These are phyloP conservation scores for Bettongia penicillata DNA, from an alignment of 2,113 vertebrate species.

Conservation along the genomic window DNA sequence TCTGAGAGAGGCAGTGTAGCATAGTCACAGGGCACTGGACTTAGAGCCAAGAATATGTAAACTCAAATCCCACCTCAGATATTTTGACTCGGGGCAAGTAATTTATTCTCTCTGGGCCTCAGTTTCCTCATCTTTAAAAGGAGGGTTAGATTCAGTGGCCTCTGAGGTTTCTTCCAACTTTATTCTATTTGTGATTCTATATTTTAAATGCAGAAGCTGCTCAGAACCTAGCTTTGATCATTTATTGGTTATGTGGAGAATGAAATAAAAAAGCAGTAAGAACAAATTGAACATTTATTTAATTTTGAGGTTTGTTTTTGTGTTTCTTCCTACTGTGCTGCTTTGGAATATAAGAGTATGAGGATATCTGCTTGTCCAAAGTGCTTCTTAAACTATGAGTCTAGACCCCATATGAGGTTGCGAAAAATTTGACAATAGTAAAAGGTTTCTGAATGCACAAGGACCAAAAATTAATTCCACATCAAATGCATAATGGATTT, in stretches of 20 bases:
- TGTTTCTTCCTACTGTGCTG: constrained; percentile 19
- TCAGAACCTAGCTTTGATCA: constrained; percentile 48
- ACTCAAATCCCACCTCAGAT: background rate
- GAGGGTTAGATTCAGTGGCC: background rate
- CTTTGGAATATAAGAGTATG: constrained; percentile 56
- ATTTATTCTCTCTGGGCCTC: background rate
- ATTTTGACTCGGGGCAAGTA: background rate
- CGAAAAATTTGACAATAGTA: no score
- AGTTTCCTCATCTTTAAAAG: background rate
- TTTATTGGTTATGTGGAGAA: constrained; percentile 22
- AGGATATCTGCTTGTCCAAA: background rate
- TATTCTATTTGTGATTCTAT: background rate
- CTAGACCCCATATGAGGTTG: no score
- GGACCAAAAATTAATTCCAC: no score
- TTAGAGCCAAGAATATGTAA: background rate
- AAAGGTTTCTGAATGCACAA: no score
- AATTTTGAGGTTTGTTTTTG: constrained; percentile 61
- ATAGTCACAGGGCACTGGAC: background rate
- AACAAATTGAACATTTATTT: constrained; percentile 56
- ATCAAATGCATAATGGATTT: no score
- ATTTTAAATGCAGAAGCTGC: constrained; percentile 34
- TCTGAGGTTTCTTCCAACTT: background rate
- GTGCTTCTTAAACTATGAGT: no score
- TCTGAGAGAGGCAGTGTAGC: background rate
- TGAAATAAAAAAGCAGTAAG: constrained; percentile 36